A percentile compares a stretch with the other conserved stretches of the same genome.
These are phyloP conservation scores for Ridgeia piscesae DNA, from an alignment of 1,140 invertebrate genomes.

Conservation along the genomic window DNA sequence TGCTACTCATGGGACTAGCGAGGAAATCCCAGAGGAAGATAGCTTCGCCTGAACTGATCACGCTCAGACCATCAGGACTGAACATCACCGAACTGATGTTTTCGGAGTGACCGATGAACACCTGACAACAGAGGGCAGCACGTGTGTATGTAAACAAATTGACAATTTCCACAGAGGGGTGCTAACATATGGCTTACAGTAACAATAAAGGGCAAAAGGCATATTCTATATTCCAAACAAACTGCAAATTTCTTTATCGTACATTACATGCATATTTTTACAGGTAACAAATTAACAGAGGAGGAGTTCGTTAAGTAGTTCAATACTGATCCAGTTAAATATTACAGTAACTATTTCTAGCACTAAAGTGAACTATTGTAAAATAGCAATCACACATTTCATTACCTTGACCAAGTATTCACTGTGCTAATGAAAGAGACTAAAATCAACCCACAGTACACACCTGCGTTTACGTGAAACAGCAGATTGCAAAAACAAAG, in stretches of 20 bases:
- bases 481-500: too few species aligned
- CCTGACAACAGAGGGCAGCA: conserved; percentile 35
- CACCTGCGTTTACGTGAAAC: too few species aligned
- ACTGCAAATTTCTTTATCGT: not conserved
- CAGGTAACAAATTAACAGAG: not conserved
- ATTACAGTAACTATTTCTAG: not conserved
- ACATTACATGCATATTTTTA: not conserved
- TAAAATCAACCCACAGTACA: too few species aligned
- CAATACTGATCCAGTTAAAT: not conserved
- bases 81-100: conserved; percentile 49
- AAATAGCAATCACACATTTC: not conserved
- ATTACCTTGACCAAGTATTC: not conserved
- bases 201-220: not conserved
- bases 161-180: not conserved
- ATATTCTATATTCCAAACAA: not conserved
- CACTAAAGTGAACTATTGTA: too few species aligned
- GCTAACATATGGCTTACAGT: not conserved
- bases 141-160: not conserved
- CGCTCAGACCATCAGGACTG: conserved; percentile 44
- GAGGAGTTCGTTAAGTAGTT: not conserved
- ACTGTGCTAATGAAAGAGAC: too few species aligned
- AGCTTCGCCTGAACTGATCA: conserved; percentile 54
- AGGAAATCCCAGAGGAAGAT: conserved; percentile 58
- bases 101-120: conserved; percentile 57
- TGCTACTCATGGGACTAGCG: conserved; percentile 22